phyloP scores from a whole-genome alignment of 2,888 invertebrate species.

The Strigamia crassipes region DNA sequence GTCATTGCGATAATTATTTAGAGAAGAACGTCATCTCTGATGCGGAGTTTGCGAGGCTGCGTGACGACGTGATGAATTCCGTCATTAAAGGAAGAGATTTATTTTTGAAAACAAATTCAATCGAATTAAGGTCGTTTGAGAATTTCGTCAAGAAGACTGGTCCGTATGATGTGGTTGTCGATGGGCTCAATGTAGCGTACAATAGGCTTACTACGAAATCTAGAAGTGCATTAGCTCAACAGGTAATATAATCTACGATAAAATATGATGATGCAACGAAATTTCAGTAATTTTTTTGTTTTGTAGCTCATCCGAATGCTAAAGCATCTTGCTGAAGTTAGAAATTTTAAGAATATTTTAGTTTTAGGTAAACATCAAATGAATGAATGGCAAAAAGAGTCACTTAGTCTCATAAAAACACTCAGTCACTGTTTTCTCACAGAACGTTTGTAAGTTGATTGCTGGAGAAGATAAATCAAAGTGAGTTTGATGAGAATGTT shows the following conservation, averaged over 20 bases:
- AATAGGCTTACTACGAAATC: slow-evolving; percentile 55
- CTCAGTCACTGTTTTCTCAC: not conserved
- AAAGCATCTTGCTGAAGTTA: not conserved
- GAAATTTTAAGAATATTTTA: not conserved
- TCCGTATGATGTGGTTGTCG: slow-evolving; percentile 80
- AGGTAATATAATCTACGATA: not conserved
- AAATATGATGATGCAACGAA: not conserved
- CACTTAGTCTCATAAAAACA: not conserved
- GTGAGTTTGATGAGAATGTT: not conserved
- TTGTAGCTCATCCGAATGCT: not conserved
- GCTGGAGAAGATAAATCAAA: not conserved
- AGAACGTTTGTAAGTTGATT: not conserved
- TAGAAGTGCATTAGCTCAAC: not conserved
- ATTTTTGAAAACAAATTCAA: slow-evolving; percentile 73
- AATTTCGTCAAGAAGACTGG: slow-evolving; percentile 68
- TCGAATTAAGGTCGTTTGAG: slow-evolving; percentile 71
- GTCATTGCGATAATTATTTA: not conserved
- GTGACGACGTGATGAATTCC: not conserved
- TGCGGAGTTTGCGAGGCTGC: not conserved
- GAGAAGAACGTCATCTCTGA: not conserved
- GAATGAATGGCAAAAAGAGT: not conserved
- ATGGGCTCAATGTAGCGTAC: slow-evolving; percentile 80
- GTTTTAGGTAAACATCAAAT: not conserved
- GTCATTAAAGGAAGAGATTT: slow-evolving; percentile 62
- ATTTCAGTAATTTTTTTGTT: not conserved